Evolutionary conservation across 1,140 invertebrate genomes (phyloP), one percentile per base, ranked within the genome.

Genomic region (Melipona quadrifasciata): DNA sequence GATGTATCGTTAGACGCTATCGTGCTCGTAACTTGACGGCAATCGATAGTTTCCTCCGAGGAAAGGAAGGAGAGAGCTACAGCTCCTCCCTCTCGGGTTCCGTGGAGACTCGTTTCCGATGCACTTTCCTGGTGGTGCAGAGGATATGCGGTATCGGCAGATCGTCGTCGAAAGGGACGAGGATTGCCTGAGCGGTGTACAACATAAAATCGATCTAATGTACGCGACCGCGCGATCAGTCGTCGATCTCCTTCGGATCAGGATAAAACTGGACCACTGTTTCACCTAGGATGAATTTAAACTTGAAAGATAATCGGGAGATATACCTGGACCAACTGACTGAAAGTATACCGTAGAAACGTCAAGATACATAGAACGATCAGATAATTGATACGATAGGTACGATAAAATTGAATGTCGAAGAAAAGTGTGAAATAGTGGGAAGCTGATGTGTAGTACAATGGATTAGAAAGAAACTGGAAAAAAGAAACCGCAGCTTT

Each of bases 21-120:
- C 74, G 67, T 11, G 58, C 34, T 77, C 82, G 75, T 84, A 70
- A 64, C 75, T 84, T 79, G 55, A 14, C 73, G 67, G 55, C 67
- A 84, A 84, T 84, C 82, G 82, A 84, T 84, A 84, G 67, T 84
- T 79, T n/a, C 31, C 27, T 79, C 27, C 53, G 74, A 61, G 65
- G 71, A 24, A 61, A 55, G 57, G 67, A 71, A 68, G 39, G 68
- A 71, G 68, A 72, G 53, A 72, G 21, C 21, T 2, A 27, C 53
- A 34, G 81, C 57, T 68, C 64, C 81, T 74, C 57, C 74, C 64
- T 74, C 53, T 27, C 51, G 81, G 53, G 39, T 68, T 68, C 72
- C 53, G 65, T 31, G n/a, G 70, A 74, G 72, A 70, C 61, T 64
- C 74, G 53, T 65, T 78, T 74, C 16, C 68, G 61, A 77, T 53